These are phyloP conservation scores for Morelia viridis DNA, from an alignment of 2,797 vertebrate species.

Conservation along the genomic window DNA sequence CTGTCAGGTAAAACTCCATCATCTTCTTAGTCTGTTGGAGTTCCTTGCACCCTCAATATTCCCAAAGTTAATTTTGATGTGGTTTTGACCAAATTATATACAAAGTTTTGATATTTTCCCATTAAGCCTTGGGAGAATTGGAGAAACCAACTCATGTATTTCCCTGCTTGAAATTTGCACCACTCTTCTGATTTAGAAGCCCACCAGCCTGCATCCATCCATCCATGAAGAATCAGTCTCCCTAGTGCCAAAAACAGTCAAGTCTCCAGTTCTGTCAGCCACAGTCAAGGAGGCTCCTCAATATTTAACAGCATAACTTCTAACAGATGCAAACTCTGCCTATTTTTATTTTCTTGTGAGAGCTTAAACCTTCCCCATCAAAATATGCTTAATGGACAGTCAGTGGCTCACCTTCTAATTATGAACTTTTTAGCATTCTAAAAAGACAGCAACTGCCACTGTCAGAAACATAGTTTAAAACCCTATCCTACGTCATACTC, in stretches of 20 bases:
- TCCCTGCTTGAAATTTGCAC: conserved; percentile 66
- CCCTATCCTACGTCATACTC: background rate
- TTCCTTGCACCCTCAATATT: conserved; percentile 53
- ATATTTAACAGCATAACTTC: conserved; percentile 59
- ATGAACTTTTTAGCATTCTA: conserved; percentile 53
- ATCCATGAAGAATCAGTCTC: conserved; percentile 50
- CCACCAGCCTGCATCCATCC: conserved; percentile 35
- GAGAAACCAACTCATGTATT: conserved; percentile 65
- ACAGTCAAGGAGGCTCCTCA: conserved; percentile 55
- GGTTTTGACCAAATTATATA: conserved; percentile 54
- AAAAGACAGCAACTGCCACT: conserved; percentile 37
- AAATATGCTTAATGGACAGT: conserved; percentile 57
- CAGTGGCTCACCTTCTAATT: conserved; percentile 59
- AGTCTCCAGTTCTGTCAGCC: conserved; percentile 64
- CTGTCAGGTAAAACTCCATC: conserved; percentile 1
- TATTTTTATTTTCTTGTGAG: conserved; percentile 58
- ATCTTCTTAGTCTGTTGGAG: conserved; percentile 31
- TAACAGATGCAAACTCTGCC: conserved; percentile 54
- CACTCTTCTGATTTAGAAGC: conserved; percentile 55
- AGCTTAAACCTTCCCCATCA: conserved; percentile 59
- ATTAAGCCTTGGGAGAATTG: conserved; percentile 51
- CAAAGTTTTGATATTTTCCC: conserved; percentile 58
- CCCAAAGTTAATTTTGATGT: conserved; percentile 53
- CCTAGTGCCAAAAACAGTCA: conserved; percentile 58
- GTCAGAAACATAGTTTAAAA: conserved; percentile 51